phyloP scores from a whole-genome alignment of 2,888 invertebrate genomes.

The Diplazon laetatorius region DNA sequence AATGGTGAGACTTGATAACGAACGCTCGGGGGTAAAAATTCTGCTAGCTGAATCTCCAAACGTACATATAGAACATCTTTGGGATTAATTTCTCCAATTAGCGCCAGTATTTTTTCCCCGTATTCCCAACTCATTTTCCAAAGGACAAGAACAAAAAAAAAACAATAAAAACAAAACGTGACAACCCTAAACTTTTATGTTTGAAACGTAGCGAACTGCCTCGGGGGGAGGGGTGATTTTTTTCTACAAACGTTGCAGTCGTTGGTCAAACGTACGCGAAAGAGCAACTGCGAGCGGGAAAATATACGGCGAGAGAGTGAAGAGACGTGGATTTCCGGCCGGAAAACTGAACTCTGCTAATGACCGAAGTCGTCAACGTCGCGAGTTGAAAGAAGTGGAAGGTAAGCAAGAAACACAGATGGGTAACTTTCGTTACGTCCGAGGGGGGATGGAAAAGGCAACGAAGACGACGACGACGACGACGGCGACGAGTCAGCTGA shows the following conservation, averaged over 20 bases:
- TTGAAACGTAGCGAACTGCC: constrained; percentile 9
- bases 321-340: constrained; percentile 34
- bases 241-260: constrained; percentile 6
- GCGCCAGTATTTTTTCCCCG: constrained; percentile 3
- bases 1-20: too few relatives aligned
- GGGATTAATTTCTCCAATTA: background rate
- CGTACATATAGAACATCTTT: background rate
- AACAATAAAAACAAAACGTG: constrained; percentile 32
- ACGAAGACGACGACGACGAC: constrained; percentile 26
- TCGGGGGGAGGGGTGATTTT: too few relatives aligned
- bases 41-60: background rate
- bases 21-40: too few relatives aligned
- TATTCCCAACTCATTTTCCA: constrained; percentile 4
- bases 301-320: background rate
- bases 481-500: constrained; percentile 65
- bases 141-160: constrained; percentile 32
- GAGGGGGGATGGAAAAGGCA: constrained; percentile 31
- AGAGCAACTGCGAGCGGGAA: constrained; percentile 27
- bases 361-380: constrained; percentile 63
- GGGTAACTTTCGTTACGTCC: constrained; percentile 51
- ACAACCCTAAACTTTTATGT: constrained; percentile 13
- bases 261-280: constrained; percentile 11
- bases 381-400: constrained; percentile 36
- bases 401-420: constrained; percentile 58
- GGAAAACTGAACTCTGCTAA: constrained; percentile 61